phyloP scores from a whole-genome alignment of 2,888 invertebrate genomes.

The Deilephila porcellus region DNA sequence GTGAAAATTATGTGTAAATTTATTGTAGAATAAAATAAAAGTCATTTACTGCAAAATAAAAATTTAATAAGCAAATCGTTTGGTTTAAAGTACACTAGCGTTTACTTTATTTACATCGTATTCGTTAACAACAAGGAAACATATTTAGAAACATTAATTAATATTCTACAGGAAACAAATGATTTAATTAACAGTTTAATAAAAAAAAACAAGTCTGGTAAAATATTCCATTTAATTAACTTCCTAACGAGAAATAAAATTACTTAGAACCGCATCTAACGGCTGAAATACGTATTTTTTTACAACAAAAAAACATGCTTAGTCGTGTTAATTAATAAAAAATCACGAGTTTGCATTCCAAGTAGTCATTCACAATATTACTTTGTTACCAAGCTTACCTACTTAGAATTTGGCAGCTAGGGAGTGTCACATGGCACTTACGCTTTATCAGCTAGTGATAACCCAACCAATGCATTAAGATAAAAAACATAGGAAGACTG shows the following conservation, averaged over 20 bases:
- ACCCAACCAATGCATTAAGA: slow-evolving; percentile 79
- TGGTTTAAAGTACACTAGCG: slow-evolving; percentile 48
- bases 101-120: slow-evolving; percentile 35
- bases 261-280: not conserved
- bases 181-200: slow-evolving; percentile 21
- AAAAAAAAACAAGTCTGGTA: slow-evolving; percentile 18
- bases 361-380: slow-evolving; percentile 35
- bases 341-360: slow-evolving; percentile 19
- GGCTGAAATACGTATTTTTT: slow-evolving; percentile 15
- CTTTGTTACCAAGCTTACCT: slow-evolving; percentile 45
- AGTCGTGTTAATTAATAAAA: slow-evolving; percentile 16
- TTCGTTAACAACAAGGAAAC: slow-evolving; percentile 9
- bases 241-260: slow-evolving; percentile 8
- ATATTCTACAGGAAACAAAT: slow-evolving; percentile 25
- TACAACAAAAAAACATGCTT: slow-evolving; percentile 14
- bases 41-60: slow-evolving; percentile 46
- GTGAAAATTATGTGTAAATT: not conserved
- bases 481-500: slow-evolving; percentile 75
- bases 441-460: slow-evolving; percentile 75
- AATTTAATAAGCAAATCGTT: slow-evolving; percentile 56
- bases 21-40: slow-evolving; percentile 39
- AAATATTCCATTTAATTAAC: slow-evolving; percentile 26
- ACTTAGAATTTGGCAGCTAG: slow-evolving; percentile 71
- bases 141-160: slow-evolving; percentile 18
- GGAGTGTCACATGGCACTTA: slow-evolving; percentile 81